Evolutionary conservation across 2,113 vertebrate species (phyloP).

Genomic region (Mastomys natalensis): DNA sequence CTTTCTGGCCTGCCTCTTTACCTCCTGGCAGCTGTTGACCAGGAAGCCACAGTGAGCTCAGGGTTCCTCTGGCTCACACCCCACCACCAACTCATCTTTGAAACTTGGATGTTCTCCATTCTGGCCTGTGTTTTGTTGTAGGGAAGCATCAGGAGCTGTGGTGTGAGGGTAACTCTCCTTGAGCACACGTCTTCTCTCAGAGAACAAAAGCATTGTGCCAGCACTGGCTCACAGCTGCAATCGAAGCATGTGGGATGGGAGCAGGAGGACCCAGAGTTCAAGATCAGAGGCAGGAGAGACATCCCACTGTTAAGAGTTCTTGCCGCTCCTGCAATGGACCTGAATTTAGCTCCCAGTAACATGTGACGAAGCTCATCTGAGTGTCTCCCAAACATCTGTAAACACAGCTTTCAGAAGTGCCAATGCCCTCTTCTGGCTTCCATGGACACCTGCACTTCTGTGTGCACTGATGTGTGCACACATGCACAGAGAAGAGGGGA

Average conservation of each 20-base stretch:
- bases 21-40: background rate
- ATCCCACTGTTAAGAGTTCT: background rate
- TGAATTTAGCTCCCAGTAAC: background rate
- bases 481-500: too few relatives aligned
- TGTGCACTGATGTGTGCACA: too few relatives aligned
- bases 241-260: background rate
- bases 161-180: constrained; percentile 61
- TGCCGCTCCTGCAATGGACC: background rate
- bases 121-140: constrained; percentile 28
- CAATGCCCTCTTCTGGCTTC: background rate
- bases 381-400: background rate
- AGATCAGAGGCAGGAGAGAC: background rate
- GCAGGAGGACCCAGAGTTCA: background rate
- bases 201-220: constrained; percentile 50
- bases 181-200: constrained; percentile 70
- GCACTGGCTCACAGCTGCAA: background rate
- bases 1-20: background rate
- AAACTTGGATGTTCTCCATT: constrained; percentile 29
- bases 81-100: constrained; percentile 25
- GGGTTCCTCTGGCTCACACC: background rate
- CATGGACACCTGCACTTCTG: background rate
- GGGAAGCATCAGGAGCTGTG: constrained; percentile 67
- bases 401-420: background rate
- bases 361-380: background rate
- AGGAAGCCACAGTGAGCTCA: background rate